Percentiles rank a stretch among this genome's conserved stretches.
These are phyloP conservation scores for Emmelina monodactyla DNA, from an alignment of 2,888 invertebrate species.

Conservation along the genomic window DNA sequence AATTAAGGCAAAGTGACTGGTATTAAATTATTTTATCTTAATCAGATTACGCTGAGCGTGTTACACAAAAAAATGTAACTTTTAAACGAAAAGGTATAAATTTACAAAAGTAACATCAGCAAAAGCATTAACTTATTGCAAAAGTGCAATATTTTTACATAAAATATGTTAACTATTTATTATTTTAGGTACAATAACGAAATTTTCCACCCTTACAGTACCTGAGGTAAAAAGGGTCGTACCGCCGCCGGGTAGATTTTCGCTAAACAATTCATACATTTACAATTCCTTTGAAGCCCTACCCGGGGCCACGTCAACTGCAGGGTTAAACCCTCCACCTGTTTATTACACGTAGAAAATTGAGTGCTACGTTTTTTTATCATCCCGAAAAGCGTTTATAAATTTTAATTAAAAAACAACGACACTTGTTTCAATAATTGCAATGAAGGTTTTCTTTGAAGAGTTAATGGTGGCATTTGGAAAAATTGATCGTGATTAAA, in stretches of 20 bases:
- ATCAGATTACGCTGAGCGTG: too few species aligned
- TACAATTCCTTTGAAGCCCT: constrained; percentile 58
- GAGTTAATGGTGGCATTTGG: neutral
- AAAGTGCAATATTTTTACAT: constrained; percentile 10
- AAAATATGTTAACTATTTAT: constrained; percentile 11
- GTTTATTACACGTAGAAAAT: constrained; percentile 43
- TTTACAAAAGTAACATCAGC: too few species aligned
- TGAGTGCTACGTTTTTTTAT: constrained; percentile 19
- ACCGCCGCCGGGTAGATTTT: constrained; percentile 38
- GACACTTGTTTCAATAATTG: too few species aligned
- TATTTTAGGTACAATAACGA: constrained; percentile 8
- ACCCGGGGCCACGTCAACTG: constrained; percentile 50
- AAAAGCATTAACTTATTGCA: constrained; percentile 42
- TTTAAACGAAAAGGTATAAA: too few species aligned
- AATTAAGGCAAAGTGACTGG: too few species aligned
- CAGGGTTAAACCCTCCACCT: constrained; percentile 46
- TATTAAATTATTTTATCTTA: too few species aligned
- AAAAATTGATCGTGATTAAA: neutral
- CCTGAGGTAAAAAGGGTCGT: constrained; percentile 22
- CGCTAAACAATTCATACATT: constrained; percentile 61
- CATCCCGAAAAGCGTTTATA: neutral
- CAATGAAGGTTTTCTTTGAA: neutral
- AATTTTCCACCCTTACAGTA: constrained; percentile 24
- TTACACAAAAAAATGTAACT: too few species aligned
- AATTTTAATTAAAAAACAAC: too few species aligned